A percentile compares a stretch with the other conserved stretches of the same genome.
These are phyloP conservation scores for Mastacembelus armatus DNA, from an alignment of 2,797 vertebrate species.

Conservation along the genomic window DNA sequence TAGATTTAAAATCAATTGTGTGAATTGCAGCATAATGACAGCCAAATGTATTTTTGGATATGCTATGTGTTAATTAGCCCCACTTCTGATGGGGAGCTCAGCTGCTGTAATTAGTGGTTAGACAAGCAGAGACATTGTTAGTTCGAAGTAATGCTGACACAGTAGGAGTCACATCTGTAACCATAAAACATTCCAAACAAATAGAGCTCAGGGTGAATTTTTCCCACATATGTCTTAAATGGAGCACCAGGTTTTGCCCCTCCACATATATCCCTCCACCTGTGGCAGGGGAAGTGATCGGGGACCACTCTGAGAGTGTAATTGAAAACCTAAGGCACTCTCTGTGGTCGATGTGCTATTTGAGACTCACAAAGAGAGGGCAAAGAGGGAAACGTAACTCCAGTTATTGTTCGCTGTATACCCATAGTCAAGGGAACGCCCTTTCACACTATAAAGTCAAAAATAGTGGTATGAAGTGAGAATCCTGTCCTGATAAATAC, in stretches of 20 bases:
- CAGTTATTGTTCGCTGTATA: slow-evolving; percentile 73
- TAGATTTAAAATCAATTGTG: slow-evolving; percentile 43
- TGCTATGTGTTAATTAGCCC: slow-evolving; percentile 63
- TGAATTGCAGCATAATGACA: slow-evolving; percentile 38
- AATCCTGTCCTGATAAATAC: slow-evolving; percentile 73
- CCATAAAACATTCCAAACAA: slow-evolving; percentile 68
- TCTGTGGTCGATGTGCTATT: slow-evolving; percentile 61
- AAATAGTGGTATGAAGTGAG: slow-evolving; percentile 74
- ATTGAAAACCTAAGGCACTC: slow-evolving; percentile 66
- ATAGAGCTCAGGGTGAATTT: slow-evolving; percentile 51
- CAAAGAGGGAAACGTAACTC: slow-evolving; percentile 71
- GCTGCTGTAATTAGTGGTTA: slow-evolving; percentile 66
- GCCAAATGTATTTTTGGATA: slow-evolving; percentile 46
- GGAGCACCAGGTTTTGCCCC: slow-evolving; percentile 63
- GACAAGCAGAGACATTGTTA: slow-evolving; percentile 56
- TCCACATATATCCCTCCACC: slow-evolving; percentile 63
- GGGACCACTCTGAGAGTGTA: slow-evolving; percentile 68
- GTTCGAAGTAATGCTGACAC: slow-evolving; percentile 42
- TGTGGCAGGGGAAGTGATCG: slow-evolving; percentile 45
- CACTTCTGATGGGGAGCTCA: slow-evolving; percentile 50
- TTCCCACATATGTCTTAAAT: slow-evolving; percentile 58
- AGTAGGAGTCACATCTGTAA: slow-evolving; percentile 57
- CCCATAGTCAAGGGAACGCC: slow-evolving; percentile 79
- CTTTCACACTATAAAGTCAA: slow-evolving; percentile 76
- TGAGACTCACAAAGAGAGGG: slow-evolving; percentile 65